Base-by-base conservation (phyloP, 2,113 vertebrate species). In the Dermatemys mawii region DNA sequence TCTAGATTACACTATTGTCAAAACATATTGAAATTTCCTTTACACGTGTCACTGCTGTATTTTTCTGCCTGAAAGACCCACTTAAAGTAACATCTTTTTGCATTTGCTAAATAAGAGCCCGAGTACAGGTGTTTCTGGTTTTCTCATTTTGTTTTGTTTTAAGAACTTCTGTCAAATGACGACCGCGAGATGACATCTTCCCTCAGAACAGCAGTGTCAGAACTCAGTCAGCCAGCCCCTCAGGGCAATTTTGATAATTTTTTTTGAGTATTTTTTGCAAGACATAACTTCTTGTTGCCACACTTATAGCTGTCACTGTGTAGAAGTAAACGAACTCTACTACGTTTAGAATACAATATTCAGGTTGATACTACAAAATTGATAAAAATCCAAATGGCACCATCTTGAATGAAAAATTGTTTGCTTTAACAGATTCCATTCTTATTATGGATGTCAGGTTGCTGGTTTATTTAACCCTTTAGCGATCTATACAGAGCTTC, bases 1-100 rank as follows among this genome's bases (percentile, higher is more conserved):
- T 97, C 98, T 98, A 99, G 99, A 99, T 99, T 99, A 99, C 98
- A 98, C 98, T 98, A 98, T 99, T 99, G 99, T 99, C 98, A 99
- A 98, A 99, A 99, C 99, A 99, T 99, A 99, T 98, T 98, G 98
- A 98, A 98, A 98, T 98, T 98, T 98, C 98, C 98, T 98, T 98
- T 99, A 98, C 98, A 98, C 97, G 97, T 98, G 98, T 98, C 98
- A 98, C 98, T 98, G 98, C 98, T 98, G 98, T 98, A 98, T 98
- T 99, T 98, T 99, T 98, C 98, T 98, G 98, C 98, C 98, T 98
- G 98, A 98, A 98, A 98, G 98, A 97, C 96, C 94, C 97, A 32
- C 97, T 98, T 98, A 98, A 98, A 98, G 97, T 97, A 98, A 98
- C 98, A 98, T 98, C 97, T 97, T 96, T 94, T 95, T 96, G 90